Evolutionary conservation across 1,140 invertebrate genomes (phyloP).

Genomic region (Philotrypesis tridentata): DNA sequence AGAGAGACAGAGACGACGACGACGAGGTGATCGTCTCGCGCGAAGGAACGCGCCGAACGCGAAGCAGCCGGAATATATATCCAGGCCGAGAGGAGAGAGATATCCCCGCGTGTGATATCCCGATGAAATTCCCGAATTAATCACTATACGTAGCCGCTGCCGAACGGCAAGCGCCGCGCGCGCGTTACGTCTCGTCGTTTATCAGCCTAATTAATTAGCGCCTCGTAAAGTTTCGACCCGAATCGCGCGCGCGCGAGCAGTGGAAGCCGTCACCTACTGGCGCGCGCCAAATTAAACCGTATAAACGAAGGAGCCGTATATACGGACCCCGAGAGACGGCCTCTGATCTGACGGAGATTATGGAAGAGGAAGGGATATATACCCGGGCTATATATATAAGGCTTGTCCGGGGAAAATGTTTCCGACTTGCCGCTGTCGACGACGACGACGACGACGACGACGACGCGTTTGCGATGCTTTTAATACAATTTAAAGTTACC

Average conservation of each 20-base stretch:
- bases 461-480: too few species aligned
- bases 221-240: slow-evolving; percentile 60
- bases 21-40: neutral
- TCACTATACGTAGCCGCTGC: slow-evolving; percentile 43
- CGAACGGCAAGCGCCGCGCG: slow-evolving; percentile 34
- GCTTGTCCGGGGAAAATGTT: neutral
- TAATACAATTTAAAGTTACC: too few species aligned
- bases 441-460: too few species aligned
- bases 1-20: slow-evolving; percentile 16
- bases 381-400: neutral
- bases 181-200: slow-evolving; percentile 59
- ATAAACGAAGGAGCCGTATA: slow-evolving; percentile 52
- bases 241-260: slow-evolving; percentile 48
- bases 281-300: slow-evolving; percentile 58
- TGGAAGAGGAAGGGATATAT: neutral
- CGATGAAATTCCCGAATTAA: slow-evolving; percentile 55
- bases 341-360: neutral
- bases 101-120: slow-evolving; percentile 32
- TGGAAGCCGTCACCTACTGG: neutral
- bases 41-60: neutral
- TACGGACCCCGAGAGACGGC: slow-evolving; percentile 41
- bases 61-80: slow-evolving; percentile 47
- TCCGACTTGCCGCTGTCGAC: too few species aligned
- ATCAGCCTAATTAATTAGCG: slow-evolving; percentile 67
- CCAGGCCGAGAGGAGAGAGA: neutral